Evolutionary conservation across 1,140 invertebrate genomes (phyloP), one percentile per base, ranked within the genome.

Genomic region (Thaumetopoea pityocampa): DNA sequence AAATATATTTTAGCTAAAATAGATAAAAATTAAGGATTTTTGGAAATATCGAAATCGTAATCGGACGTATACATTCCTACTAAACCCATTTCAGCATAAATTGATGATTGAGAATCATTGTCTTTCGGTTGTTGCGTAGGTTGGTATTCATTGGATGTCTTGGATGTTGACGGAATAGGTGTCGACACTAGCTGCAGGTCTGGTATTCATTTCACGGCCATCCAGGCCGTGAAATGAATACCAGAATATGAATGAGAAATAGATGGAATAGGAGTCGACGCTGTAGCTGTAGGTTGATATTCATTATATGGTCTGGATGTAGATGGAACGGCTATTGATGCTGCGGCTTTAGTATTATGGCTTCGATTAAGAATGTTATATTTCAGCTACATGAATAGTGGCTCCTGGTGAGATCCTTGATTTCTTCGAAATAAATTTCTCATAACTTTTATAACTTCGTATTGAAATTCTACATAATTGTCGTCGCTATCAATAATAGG

Each of bases 401-500:
- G 52, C 42, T 46, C 37, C 46, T 50, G 52, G 37, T 48, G 41
- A 40, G 48, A 48, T 40, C 34, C 44, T 57, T 48, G 40, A 51
- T 57, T 57, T 51, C 53, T 47, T 30, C 34, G 48, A 51, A 40
- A 44, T 51, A 51, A 41, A 51, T 51, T 48, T 51, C 48, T 51
- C 35, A 57, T 51, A 51, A 57, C 38, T 57, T 57, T 57, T 48
- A 57, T 51, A 35, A 51, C 53, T 57, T 57, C 44, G 42, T 51
- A 51, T 51, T 57, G 40, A 19, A 51, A 57, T 51, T 57, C 44
- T 17, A 57, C 34, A 48, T 48, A 44, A 51, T 57, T 49, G 38
- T 57, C 53, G n/a, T 57, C 53, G 51, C 44, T 57, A 48, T 60
- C 51, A 48, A 60, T 45, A 60, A 42, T 60, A 30, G 44, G 56